Percentiles rank a stretch among this genome's conserved stretches.
phyloP scores from a whole-genome alignment of 92 coral and sea anemone genomes.

The Meandrina meandrites region DNA sequence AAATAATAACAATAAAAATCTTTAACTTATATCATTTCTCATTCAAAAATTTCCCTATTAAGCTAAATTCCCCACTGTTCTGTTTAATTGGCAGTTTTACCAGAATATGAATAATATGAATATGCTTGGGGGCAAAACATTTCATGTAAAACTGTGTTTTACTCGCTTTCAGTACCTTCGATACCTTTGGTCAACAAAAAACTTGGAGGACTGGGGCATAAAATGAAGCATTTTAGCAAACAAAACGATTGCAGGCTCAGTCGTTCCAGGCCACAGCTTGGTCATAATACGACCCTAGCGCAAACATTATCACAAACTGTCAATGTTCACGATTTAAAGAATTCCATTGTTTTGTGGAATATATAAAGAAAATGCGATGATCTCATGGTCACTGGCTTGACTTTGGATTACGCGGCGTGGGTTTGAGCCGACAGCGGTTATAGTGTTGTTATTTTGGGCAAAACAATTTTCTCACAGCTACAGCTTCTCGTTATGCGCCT shows the following conservation, averaged over 20 bases:
- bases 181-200: neutral
- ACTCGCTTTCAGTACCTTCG: neutral
- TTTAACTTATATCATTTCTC: neutral
- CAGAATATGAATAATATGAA: neutral
- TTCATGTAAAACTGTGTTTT: neutral
- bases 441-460: too few relatives aligned
- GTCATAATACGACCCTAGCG: too few relatives aligned
- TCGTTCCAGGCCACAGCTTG: too few relatives aligned
- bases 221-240: neutral
- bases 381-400: too few relatives aligned
- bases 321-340: too few relatives aligned
- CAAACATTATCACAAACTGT: too few relatives aligned
- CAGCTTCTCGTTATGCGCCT: too few relatives aligned
- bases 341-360: too few relatives aligned
- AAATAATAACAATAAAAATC: conserved; percentile 6
- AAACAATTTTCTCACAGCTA: too few relatives aligned
- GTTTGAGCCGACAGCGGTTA: too few relatives aligned
- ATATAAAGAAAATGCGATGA: too few relatives aligned
- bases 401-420: too few relatives aligned
- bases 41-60: neutral
- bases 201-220: neutral
- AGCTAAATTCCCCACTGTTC: neutral
- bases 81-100: neutral
- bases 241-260: neutral
- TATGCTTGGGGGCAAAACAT: neutral